Conservation (phyloP, 2,113 vertebrate species). For the Xiphophorus couchianus region DNA sequence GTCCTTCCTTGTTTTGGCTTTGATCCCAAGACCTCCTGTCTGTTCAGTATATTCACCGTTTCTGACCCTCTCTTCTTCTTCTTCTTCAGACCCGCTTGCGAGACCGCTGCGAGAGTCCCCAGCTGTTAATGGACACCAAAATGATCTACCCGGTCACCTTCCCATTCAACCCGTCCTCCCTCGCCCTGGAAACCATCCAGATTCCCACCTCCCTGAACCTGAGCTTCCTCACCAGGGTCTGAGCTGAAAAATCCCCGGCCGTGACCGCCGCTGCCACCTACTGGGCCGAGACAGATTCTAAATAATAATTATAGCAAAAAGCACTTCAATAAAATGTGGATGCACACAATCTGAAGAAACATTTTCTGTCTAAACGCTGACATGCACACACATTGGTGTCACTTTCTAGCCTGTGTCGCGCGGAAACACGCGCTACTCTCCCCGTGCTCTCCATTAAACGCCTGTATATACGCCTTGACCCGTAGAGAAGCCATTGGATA, state of each 20-base stretch:
- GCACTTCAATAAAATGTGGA: not conserved
- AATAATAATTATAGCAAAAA: not conserved
- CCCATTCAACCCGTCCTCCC: conserved; percentile 94
- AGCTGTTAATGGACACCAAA: conserved; percentile 98
- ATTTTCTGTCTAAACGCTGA: conserved; percentile 1
- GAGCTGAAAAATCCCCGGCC: conserved; percentile 46
- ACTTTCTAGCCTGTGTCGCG: conserved; percentile 21
- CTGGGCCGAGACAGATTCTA: not conserved
- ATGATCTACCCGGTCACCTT: conserved; percentile 98
- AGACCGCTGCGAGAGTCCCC: conserved; percentile 93
- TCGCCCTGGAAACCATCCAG: conserved; percentile 97
- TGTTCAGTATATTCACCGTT: not conserved
- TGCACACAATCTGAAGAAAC: conserved; percentile 7
- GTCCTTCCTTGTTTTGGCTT: not conserved
- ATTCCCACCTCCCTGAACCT: conserved; percentile 94
- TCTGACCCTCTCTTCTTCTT: not conserved
- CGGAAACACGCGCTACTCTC: conserved; percentile 6
- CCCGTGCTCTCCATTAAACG: conserved; percentile 10
- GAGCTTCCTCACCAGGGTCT: conserved; percentile 93
- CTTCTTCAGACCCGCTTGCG: conserved; percentile 88
- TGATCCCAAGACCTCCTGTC: too few species aligned
- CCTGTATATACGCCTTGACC: conserved; percentile 60
- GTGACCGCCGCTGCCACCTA: not conserved
- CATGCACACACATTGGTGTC: conserved; percentile 2
- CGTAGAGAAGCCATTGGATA: conserved; percentile 51